These are phyloP conservation scores for Nicator chloris DNA, from an alignment of 2,113 vertebrate species.

Conservation along the genomic window DNA sequence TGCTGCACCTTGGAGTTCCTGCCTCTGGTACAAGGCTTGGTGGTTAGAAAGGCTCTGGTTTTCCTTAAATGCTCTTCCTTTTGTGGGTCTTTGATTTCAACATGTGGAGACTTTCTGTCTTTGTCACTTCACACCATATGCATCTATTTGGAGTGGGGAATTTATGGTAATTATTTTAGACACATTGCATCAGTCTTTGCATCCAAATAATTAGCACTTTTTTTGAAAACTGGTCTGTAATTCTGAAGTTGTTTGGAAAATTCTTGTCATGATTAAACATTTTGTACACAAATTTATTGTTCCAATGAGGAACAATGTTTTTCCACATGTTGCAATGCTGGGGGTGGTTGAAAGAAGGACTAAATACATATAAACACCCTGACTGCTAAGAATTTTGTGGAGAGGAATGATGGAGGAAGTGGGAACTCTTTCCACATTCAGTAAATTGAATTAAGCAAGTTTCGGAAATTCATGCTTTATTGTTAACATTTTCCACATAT, in stretches of 20 bases:
- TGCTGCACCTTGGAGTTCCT: accelerated
- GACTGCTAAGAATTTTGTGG: neutral
- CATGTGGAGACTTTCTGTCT: neutral
- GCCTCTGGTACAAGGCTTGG: neutral
- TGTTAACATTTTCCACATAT: conserved; percentile 44
- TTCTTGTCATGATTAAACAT: neutral
- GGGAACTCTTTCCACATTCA: neutral
- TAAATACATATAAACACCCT: neutral
- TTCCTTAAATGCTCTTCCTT: neutral
- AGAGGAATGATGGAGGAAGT: neutral
- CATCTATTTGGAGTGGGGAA: neutral
- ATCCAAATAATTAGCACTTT: neutral
- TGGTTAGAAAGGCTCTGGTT: neutral
- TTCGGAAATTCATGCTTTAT: conserved; percentile 6
- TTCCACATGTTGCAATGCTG: neutral
- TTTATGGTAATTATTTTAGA: neutral
- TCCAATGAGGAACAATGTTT: conserved; percentile 1
- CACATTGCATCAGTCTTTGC: neutral
- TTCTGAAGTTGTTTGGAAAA: neutral
- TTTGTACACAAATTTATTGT: neutral
- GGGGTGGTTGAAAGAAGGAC: neutral
- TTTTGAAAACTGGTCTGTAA: neutral
- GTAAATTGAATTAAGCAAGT: neutral
- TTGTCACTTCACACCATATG: conserved; percentile 1
- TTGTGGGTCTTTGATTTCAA: neutral